These are phyloP conservation scores for Hepsetus odoe DNA, from an alignment of 2,113 vertebrate genomes.

Conservation along the genomic window DNA sequence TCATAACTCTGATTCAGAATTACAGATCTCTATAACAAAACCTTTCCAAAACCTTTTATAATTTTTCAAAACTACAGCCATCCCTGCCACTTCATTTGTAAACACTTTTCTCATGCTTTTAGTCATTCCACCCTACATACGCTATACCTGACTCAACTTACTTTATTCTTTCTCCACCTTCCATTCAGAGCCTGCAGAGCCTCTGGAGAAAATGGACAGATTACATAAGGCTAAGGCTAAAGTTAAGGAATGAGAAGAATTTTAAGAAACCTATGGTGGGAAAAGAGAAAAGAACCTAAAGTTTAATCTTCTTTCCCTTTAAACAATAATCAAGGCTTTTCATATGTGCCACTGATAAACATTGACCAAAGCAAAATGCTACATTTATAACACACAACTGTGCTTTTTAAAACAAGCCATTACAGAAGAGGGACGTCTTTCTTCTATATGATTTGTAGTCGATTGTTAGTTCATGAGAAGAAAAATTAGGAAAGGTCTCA, in stretches of 20 bases:
- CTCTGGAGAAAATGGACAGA: neutral
- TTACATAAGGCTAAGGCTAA: neutral
- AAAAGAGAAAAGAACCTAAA: neutral
- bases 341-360: neutral
- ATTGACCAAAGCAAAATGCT: neutral
- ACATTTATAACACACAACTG: slow-evolving; percentile 57
- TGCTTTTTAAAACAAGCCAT: slow-evolving; percentile 67
- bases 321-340: slow-evolving; percentile 21
- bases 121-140: slow-evolving; percentile 17
- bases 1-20: too few species aligned
- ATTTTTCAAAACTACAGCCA: neutral
- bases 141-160: slow-evolving; percentile 6
- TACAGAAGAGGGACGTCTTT: slow-evolving; percentile 45
- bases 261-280: neutral
- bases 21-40: too few species aligned
- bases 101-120: neutral
- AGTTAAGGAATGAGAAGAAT: neutral
- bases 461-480: slow-evolving; percentile 36
- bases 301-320: slow-evolving; percentile 3
- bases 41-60: neutral
- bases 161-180: neutral
- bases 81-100: neutral
- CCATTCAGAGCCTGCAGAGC: slow-evolving; percentile 25
- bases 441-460: slow-evolving; percentile 9
- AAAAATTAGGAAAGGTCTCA: slow-evolving; percentile 5